Conservation (phyloP, 2,113 vertebrate genomes). For the Python bivittatus region DNA sequence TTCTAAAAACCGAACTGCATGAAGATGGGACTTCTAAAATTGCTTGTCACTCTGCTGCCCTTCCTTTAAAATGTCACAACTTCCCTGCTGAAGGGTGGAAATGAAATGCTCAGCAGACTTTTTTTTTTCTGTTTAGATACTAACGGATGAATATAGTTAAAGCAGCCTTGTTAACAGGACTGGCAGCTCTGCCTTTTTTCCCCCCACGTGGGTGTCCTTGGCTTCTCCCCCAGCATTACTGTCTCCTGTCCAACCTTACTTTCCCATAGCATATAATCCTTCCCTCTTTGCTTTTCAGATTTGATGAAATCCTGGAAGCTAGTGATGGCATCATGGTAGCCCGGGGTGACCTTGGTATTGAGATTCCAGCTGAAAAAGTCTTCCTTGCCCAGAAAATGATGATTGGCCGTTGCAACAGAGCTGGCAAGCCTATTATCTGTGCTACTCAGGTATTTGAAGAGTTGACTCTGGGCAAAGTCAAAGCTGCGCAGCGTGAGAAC, state of each 20-base stretch:
- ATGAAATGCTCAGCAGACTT: background rate
- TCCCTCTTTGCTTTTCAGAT: conserved; percentile 69
- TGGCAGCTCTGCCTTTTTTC: background rate
- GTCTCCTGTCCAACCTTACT: background rate
- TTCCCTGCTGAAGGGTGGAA: background rate
- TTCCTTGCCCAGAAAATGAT: conserved; percentile 99
- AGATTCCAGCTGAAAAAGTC: conserved; percentile 97
- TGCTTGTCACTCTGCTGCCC: background rate
- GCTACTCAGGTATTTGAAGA: conserved; percentile 88
- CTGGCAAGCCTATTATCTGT: conserved; percentile 94
- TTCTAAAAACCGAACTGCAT: background rate
- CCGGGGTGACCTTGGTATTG: conserved; percentile 94
- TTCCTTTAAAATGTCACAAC: background rate
- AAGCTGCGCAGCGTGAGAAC: background rate
- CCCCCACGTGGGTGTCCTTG: background rate
- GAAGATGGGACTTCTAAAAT: background rate
- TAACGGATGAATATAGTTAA: background rate
- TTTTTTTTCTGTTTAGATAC: too few species aligned
- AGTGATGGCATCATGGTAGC: conserved; percentile 99
- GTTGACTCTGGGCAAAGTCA: background rate
- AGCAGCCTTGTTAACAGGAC: background rate
- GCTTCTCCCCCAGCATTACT: background rate
- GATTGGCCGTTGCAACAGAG: conserved; percentile 93
- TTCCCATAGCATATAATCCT: background rate
- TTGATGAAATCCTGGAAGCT: conserved; percentile 96